Conservation (phyloP, 2,113 vertebrate genomes). For the Synodontis membranacea region DNA sequence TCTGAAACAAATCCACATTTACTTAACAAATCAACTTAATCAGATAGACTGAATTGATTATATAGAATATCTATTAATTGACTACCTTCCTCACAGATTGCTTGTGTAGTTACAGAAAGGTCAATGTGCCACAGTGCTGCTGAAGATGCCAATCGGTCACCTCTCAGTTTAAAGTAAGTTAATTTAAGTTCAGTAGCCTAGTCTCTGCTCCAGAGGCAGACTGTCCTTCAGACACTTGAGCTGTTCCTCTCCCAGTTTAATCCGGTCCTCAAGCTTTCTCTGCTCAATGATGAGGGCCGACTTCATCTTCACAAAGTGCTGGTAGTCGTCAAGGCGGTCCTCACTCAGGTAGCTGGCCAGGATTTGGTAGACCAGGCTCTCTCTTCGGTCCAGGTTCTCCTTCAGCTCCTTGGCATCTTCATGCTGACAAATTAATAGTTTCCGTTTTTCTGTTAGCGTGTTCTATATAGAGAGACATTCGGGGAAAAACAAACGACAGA, state of each 20-base stretch:
- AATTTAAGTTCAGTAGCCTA: constrained; percentile 28
- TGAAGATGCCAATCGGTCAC: background rate
- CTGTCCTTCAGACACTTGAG: constrained; percentile 88
- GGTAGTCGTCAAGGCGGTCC: constrained; percentile 85
- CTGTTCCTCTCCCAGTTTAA: constrained; percentile 91
- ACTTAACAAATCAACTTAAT: background rate
- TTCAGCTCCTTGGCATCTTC: constrained; percentile 92
- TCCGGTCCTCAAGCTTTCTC: constrained; percentile 90
- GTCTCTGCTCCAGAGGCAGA: constrained; percentile 72
- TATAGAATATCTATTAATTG: background rate
- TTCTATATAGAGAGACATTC: constrained; percentile 64
- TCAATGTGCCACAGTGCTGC: background rate
- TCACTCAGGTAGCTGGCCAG: constrained; percentile 79
- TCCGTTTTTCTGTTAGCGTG: constrained; percentile 83
- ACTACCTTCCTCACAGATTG: background rate
- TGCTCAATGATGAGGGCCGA: constrained; percentile 91
- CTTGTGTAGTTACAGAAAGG: background rate
- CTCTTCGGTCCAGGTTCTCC: constrained; percentile 89
- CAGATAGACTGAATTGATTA: no score
- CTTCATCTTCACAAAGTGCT: constrained; percentile 94
- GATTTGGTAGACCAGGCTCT: constrained; percentile 80
- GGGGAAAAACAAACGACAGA: background rate
- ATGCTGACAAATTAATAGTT: constrained; percentile 84
- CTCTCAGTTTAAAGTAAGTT: background rate
- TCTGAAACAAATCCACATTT: background rate